Conservation (phyloP, 1,140 invertebrate genomes). For the Ostrea denselamellosa region DNA sequence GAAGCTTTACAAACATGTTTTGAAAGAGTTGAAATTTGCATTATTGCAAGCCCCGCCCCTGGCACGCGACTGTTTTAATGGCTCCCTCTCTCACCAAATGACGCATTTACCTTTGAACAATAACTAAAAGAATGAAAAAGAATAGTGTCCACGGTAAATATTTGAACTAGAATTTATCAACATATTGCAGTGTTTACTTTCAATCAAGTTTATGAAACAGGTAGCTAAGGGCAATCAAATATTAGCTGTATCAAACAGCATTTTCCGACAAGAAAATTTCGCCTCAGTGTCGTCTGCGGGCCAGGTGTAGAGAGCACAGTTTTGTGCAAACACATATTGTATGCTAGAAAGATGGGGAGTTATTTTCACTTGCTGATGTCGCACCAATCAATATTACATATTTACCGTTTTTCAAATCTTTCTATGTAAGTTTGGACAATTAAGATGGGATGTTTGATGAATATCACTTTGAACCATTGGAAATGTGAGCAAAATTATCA, state of each 20-base stretch:
- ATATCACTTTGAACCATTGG: slow-evolving; percentile 3
- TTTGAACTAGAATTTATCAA: slow-evolving; percentile 57
- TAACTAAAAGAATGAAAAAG: slow-evolving; percentile 36
- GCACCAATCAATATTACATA: slow-evolving; percentile 7
- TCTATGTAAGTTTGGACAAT: slow-evolving; percentile 25
- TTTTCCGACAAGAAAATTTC: slow-evolving; percentile 36
- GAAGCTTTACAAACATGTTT: slow-evolving; percentile 18
- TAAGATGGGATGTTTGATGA: slow-evolving; percentile 33
- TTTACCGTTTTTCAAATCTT: background rate
- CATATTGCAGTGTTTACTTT: slow-evolving; percentile 59
- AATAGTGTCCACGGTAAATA: slow-evolving; percentile 48
- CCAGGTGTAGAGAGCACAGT: background rate
- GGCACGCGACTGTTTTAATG: slow-evolving; percentile 30
- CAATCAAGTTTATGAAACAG: slow-evolving; percentile 50
- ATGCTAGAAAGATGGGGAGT: background rate
- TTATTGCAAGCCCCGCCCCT: slow-evolving; percentile 30
- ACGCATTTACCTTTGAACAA: slow-evolving; percentile 41
- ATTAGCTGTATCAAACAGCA: slow-evolving; percentile 39
- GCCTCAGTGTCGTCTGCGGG: background rate
- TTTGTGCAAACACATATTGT: background rate
- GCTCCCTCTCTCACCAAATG: slow-evolving; percentile 12
- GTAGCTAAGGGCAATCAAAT: slow-evolving; percentile 44
- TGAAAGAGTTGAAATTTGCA: slow-evolving; percentile 16
- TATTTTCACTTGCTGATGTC: background rate
- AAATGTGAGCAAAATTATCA: background rate